Percentiles rank a stretch among this genome's conserved stretches.
Evolutionary conservation across 2,888 invertebrate genomes (phyloP).

Genomic region (Melipona bicolor): DNA sequence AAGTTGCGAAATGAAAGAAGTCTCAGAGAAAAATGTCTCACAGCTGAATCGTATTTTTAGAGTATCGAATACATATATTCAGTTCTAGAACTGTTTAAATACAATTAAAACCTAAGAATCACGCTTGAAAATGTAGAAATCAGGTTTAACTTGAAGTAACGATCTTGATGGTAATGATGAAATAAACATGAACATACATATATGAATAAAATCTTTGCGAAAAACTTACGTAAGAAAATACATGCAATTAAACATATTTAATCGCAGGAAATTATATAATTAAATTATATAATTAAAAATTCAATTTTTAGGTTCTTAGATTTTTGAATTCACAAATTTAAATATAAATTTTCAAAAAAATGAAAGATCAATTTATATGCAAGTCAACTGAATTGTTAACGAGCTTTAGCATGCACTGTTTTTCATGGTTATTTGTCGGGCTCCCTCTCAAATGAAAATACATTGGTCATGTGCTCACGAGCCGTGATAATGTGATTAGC

Average conservation of each 20-base stretch:
- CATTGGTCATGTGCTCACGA: conserved; percentile 19
- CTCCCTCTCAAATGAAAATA: conserved; percentile 31
- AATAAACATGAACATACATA: neutral
- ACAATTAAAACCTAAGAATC: conserved; percentile 31
- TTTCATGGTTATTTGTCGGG: conserved; percentile 3
- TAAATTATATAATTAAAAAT: too few relatives aligned
- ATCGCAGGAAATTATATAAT: too few relatives aligned
- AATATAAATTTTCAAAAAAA: too few relatives aligned
- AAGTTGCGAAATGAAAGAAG: conserved; percentile 5
- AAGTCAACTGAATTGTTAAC: neutral
- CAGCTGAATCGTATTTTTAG: conserved; percentile 33
- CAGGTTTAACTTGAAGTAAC: conserved; percentile 37
- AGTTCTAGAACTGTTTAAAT: conserved; percentile 52
- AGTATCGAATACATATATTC: conserved; percentile 8
- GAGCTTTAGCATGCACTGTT: conserved; percentile 14
- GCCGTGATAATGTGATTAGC: conserved; percentile 62
- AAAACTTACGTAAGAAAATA: neutral
- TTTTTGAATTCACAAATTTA: too few relatives aligned
- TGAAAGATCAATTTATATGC: neutral
- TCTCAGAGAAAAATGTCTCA: conserved; percentile 13
- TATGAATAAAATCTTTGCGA: neutral
- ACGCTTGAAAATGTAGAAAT: conserved; percentile 46
- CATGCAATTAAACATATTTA: neutral
- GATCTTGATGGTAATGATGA: conserved; percentile 6
- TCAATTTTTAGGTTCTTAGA: neutral